Base-by-base conservation (phyloP, 2,888 invertebrate species). In the Punctoribates punctum region DNA sequence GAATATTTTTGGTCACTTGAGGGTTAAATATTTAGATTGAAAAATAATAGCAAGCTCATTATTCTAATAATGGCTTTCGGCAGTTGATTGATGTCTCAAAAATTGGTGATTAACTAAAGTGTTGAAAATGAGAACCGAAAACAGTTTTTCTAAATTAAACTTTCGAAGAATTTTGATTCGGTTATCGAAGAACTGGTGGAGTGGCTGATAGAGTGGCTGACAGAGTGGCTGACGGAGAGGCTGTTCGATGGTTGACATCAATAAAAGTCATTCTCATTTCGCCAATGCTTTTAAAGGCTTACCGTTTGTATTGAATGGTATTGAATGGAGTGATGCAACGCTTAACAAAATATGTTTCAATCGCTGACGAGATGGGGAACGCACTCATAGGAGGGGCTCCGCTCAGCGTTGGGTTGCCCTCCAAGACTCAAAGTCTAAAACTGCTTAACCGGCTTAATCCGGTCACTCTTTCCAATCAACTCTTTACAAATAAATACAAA, bases 171-270 rank as follows among this genome's bases (percentile, higher is more conserved):
- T 25, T 11, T 4, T 25, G 57, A 57, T 11, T 57, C 13, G 17
- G 51, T 11, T 20, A 51, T 25, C 11, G 57, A 57, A 57, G 57
- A 54, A 54, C 20, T 54, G 8, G 5, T 4, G 20, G 4, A 54
- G 15, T 48, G 17, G 11, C 13, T 15, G n/a, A n/a, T n/a, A 3
- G 51, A 42, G 54, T 54, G 54, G 54, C 20, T 54, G 8, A n/a
- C 20, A 54, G 4, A 54, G 15, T 48, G 17, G 11, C 13, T 15
- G n/a, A n/a, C n/a, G 11, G 51, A 42, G 42, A 42, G 42, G 42
- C 42, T 20, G 51, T 48, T 51, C 51, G n/a, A 20, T 57, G 57
- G 57, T 57, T 57, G 57, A 57, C 57, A 57, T 57, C 51, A 51
- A 20, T 51, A 17, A 3, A 20, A 51, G 20, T 17, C 51, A 20